phyloP scores from a whole-genome alignment of 2,797 vertebrate species.

The Picus viridis region DNA sequence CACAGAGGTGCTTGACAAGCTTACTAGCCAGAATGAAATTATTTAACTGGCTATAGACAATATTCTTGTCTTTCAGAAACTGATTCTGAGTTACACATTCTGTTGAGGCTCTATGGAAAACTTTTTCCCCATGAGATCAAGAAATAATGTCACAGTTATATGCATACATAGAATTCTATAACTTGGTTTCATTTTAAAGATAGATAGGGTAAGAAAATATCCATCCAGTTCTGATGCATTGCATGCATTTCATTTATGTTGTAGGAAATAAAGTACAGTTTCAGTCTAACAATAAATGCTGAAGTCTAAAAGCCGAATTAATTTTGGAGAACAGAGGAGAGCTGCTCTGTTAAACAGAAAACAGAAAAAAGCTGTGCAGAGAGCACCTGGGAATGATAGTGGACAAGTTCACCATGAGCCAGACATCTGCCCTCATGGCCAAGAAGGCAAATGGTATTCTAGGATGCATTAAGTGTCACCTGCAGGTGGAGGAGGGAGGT shows the following conservation, averaged over 20 bases:
- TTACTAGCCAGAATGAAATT: neutral
- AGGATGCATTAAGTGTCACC: too few relatives aligned
- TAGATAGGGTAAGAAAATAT: neutral
- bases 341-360: constrained; percentile 5
- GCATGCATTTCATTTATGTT: too few relatives aligned
- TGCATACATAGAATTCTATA: neutral
- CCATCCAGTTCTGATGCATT: neutral
- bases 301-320: neutral
- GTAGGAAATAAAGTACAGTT: neutral
- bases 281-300: neutral
- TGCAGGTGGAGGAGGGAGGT: too few relatives aligned
- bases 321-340: neutral
- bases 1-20: neutral
- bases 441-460: too few relatives aligned
- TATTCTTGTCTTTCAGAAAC: neutral
- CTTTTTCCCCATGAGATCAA: neutral
- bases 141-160: neutral
- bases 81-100: neutral
- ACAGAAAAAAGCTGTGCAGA: neutral
- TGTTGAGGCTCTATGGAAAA: neutral
- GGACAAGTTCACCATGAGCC: too few relatives aligned
- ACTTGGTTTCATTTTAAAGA: neutral
- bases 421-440: too few relatives aligned
- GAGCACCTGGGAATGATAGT: too few relatives aligned
- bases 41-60: neutral